Evolutionary conservation across 2,888 invertebrate species (phyloP).

Genomic region (Brachypalpus laphriformis): DNA sequence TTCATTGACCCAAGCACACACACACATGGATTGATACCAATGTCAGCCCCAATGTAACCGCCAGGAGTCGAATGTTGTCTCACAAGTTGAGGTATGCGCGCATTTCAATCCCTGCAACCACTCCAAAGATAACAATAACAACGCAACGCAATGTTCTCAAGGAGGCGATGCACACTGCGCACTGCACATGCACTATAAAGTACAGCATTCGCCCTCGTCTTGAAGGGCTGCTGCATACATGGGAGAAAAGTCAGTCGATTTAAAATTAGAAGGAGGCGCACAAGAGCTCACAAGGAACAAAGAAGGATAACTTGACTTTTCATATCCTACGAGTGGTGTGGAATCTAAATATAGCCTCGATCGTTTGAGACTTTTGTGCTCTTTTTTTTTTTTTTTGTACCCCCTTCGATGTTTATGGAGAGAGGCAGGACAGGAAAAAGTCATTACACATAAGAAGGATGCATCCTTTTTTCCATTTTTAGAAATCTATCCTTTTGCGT

Average conservation of each 20-base stretch:
- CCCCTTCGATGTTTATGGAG: slow-evolving; percentile 37
- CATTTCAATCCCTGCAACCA: slow-evolving; percentile 47
- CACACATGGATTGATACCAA: not conserved
- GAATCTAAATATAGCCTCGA: slow-evolving; percentile 60
- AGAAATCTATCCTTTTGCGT: slow-evolving; percentile 52
- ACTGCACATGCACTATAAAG: not conserved
- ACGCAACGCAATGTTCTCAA: slow-evolving; percentile 22
- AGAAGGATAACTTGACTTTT: slow-evolving; percentile 68
- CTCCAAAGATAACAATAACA: slow-evolving; percentile 50
- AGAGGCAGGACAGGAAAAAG: slow-evolving; percentile 38
- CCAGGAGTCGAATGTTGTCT: slow-evolving; percentile 42
- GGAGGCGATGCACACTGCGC: no score
- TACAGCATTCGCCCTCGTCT: slow-evolving; percentile 28
- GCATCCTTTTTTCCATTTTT: slow-evolving; percentile 73
- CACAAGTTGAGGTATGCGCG: slow-evolving; percentile 13
- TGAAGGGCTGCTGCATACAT: slow-evolving; percentile 56
- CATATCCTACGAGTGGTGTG: slow-evolving; percentile 50
- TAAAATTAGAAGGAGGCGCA: slow-evolving; percentile 66
- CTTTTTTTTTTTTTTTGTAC: slow-evolving; percentile 9
- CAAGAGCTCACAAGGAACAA: slow-evolving; percentile 45
- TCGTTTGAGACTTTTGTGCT: slow-evolving; percentile 21
- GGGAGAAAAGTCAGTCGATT: slow-evolving; percentile 50
- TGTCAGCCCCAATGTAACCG: slow-evolving; percentile 27
- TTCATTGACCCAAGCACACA: slow-evolving; percentile 49
- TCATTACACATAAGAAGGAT: slow-evolving; percentile 61